A percentile compares a stretch with the other conserved stretches of the same genome.
These are phyloP conservation scores for Drosophila cardini DNA, from an alignment of 1,140 invertebrate genomes.

Conservation along the genomic window DNA sequence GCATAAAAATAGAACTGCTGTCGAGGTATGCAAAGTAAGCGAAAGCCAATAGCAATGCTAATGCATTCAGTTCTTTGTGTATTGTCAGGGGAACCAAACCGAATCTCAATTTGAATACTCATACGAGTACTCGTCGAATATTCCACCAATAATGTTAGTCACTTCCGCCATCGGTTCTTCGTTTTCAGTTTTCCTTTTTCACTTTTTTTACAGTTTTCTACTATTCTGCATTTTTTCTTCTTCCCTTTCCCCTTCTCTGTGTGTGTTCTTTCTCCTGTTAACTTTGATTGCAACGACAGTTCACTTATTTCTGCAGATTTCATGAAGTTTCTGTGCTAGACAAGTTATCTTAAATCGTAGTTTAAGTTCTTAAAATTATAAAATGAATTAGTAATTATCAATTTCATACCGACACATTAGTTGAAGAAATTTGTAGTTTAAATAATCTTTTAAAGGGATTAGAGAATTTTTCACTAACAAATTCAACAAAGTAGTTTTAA, in stretches of 20 bases:
- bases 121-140: slow-evolving; percentile 11
- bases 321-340: not conserved
- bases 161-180: slow-evolving; percentile 11
- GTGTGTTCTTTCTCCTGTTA: not conserved
- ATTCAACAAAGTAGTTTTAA: slow-evolving; percentile 14
- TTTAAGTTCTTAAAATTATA: not conserved
- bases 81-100: slow-evolving; percentile 22
- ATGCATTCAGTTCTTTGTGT: slow-evolving; percentile 29
- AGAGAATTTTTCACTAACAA: not conserved
- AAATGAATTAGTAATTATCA: too few relatives aligned
- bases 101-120: slow-evolving; percentile 49
- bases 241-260: slow-evolving; percentile 6
- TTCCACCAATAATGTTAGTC: slow-evolving; percentile 21
- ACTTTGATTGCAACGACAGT: slow-evolving; percentile 42
- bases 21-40: not conserved
- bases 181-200: not conserved
- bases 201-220: not conserved
- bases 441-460: too few relatives aligned
- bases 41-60: slow-evolving; percentile 23
- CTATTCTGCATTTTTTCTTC: too few relatives aligned
- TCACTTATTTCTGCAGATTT: slow-evolving; percentile 20
- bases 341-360: not conserved
- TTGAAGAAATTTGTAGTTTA: too few relatives aligned
- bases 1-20: not conserved
- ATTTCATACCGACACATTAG: too few relatives aligned